Evolutionary conservation across 2,888 invertebrate species (phyloP), one percentile per base, ranked within the genome.

Genomic region (Luperina testacea): DNA sequence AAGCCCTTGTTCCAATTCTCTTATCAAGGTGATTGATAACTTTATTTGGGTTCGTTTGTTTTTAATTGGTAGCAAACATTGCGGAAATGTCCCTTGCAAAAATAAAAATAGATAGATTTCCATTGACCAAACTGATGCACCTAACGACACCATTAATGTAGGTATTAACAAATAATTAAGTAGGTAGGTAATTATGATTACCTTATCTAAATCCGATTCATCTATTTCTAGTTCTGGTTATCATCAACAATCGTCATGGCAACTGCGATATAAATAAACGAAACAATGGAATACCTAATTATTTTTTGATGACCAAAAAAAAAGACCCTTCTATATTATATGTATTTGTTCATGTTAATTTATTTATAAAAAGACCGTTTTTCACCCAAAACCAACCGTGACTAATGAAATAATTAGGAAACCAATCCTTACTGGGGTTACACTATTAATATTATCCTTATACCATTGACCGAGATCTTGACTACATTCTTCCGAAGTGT

Each of bases 401-500:
- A 72, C 38, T 61, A 72, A 71, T 69, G 6, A 61, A 24, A 68
- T 74, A 42, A 51, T 42, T 65, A 32, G 13, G 68, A n/a, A 27
- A 59, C 15, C 59, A 64, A 27, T 65, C 5, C 11, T 61, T 64
- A 24, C 38, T n/a, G 1, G 24, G 51, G 48, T 53, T 42, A 24
- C 45, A 38, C 6, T 32, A 48, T 61, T 59, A 45, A 72, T 73
- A 78, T 63, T 73, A 73, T 63, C n/a, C 48, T n/a, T 57, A 42
- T 59, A 71, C 20, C 88, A 80, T 76, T 85, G 81, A 84, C 88
- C 85, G 68, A 87, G 74, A 85, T 85, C 71, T 75, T 87, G 76
- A 81, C 65, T n/a, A 51, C 51, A 81, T 81, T 68, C 77, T 72
- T 74, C 57, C 48, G 59, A 85, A 64, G 17, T 38, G 27, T 72